Evolutionary conservation across 2,113 vertebrate species (phyloP).

Genomic region (Pituophis catenifer): DNA sequence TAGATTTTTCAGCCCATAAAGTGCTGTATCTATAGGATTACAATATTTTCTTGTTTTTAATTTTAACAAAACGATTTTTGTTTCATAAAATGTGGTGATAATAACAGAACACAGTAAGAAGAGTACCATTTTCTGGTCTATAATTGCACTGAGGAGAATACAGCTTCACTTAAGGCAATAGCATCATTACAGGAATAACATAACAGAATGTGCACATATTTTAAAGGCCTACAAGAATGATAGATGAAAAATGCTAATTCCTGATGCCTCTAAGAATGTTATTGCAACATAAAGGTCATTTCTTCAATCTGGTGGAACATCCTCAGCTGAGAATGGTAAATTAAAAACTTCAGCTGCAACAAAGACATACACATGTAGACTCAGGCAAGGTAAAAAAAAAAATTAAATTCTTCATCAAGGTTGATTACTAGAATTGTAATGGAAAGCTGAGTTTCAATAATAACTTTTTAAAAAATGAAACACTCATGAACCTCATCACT

Average conservation of each 20-base stretch:
- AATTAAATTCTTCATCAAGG: background rate
- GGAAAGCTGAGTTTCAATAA: background rate
- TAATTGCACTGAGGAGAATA: constrained; percentile 12
- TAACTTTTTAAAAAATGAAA: background rate
- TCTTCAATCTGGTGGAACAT: constrained; percentile 33
- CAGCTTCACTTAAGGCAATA: constrained; percentile 39
- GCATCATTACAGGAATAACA: constrained; percentile 45
- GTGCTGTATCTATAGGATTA: constrained; percentile 8
- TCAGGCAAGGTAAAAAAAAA: background rate
- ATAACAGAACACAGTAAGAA: constrained; percentile 5
- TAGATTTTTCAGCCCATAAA: background rate
- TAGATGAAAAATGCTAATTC: constrained; percentile 45
- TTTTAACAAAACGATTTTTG: constrained; percentile 6
- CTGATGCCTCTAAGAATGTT: constrained; percentile 40
- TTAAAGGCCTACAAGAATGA: constrained; percentile 49
- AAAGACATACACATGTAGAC: background rate
- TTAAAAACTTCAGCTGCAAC: constrained; percentile 40
- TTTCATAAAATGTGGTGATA: background rate
- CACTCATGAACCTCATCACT: background rate
- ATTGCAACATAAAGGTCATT: constrained; percentile 52
- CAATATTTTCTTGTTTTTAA: background rate
- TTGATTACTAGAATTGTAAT: background rate
- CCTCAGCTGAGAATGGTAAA: constrained; percentile 46
- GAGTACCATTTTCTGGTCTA: constrained; percentile 22
- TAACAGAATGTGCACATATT: constrained; percentile 13